A percentile compares a stretch with the other conserved stretches of the same genome.
phyloP scores from a whole-genome alignment of 2,113 vertebrate species.

The Thamnophis sirtalis region DNA sequence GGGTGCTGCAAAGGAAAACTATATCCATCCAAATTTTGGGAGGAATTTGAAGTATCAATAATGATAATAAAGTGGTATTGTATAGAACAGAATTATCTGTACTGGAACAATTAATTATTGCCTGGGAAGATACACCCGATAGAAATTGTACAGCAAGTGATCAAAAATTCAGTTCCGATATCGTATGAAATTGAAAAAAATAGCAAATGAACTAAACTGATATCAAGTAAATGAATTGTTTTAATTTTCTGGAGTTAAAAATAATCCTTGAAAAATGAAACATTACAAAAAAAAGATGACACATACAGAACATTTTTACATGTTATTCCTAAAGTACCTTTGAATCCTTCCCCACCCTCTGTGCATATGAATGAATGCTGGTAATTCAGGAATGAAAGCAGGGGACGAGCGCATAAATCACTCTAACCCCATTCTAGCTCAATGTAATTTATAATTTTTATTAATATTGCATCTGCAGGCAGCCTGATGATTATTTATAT shows the following conservation, averaged over 20 bases:
- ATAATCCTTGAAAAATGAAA: slow-evolving; percentile 8
- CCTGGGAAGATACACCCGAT: neutral
- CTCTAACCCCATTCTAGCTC: neutral
- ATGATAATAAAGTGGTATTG: neutral
- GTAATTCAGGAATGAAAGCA: neutral
- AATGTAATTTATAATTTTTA: neutral
- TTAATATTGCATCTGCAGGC: neutral
- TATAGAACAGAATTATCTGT: slow-evolving; percentile 37
- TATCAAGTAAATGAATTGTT: neutral
- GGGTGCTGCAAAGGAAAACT: slow-evolving; percentile 25
- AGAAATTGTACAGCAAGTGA: neutral
- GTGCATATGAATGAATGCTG: neutral
- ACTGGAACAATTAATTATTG: slow-evolving; percentile 33
- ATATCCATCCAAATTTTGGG: slow-evolving; percentile 30
- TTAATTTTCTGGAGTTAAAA: slow-evolving; percentile 3
- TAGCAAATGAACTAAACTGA: slow-evolving; percentile 27
- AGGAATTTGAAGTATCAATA: neutral
- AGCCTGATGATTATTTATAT: neutral
- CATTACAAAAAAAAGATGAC: neutral
- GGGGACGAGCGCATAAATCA: neutral
- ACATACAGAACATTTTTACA: neutral
- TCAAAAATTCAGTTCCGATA: neutral
- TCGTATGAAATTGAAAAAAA: neutral
- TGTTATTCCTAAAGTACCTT: neutral
- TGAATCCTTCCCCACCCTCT: neutral